These are phyloP conservation scores for Atta cephalotes DNA, from an alignment of 1,140 invertebrate species.

Conservation along the genomic window DNA sequence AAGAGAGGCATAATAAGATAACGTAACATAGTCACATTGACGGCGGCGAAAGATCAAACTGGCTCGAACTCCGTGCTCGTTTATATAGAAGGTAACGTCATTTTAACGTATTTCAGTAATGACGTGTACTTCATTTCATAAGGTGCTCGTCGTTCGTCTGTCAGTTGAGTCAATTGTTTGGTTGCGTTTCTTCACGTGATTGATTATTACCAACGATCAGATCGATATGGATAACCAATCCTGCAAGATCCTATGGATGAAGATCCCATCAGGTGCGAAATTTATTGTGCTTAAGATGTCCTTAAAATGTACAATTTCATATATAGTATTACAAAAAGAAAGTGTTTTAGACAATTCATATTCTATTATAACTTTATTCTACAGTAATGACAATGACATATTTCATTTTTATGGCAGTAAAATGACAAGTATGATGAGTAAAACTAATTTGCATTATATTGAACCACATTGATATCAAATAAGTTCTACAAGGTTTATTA, in stretches of 20 bases:
- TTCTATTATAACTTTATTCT: background rate
- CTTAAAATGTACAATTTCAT: background rate
- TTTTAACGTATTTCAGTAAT: background rate
- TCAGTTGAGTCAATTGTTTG: background rate
- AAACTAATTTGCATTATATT: background rate
- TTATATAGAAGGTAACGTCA: background rate
- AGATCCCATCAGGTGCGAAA: background rate
- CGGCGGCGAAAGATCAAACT: constrained; percentile 6
- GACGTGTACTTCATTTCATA: background rate
- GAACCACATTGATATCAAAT: background rate
- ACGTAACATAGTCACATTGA: background rate
- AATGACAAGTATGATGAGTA: background rate
- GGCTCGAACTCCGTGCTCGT: background rate
- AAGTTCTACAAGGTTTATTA: too few species aligned
- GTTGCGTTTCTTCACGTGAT: background rate
- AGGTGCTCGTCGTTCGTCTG: background rate
- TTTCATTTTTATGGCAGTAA: background rate
- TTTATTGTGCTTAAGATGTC: background rate
- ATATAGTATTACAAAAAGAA: background rate
- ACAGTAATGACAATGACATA: background rate
- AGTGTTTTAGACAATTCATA: background rate
- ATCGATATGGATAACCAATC: background rate
- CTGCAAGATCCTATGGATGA: too few species aligned
- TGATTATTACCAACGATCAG: background rate
- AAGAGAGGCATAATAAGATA: background rate